Conservation (phyloP, 1,140 invertebrate species). For the Nautilus pompilius region DNA sequence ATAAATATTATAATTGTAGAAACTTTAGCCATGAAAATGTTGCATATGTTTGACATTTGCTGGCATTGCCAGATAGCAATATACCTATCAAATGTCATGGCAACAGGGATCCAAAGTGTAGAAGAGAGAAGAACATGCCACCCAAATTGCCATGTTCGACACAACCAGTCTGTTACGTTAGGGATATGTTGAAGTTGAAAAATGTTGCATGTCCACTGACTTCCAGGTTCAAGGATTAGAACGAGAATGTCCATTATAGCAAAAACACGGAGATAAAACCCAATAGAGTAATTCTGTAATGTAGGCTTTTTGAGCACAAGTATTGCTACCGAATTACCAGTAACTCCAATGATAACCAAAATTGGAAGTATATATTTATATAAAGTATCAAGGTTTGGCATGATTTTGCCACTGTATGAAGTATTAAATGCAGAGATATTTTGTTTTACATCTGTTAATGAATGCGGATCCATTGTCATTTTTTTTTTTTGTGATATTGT, state of each 20-base stretch:
- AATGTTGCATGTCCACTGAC: constrained; percentile 34
- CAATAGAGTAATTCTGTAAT: constrained; percentile 37
- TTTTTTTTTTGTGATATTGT: too few species aligned
- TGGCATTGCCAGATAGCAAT: constrained; percentile 36
- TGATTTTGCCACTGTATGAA: too few species aligned
- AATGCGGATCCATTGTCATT: too few species aligned
- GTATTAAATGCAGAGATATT: too few species aligned
- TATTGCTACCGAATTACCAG: constrained; percentile 42
- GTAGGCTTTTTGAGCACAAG: constrained; percentile 34
- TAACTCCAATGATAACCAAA: constrained; percentile 38
- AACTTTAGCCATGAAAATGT: constrained; percentile 42
- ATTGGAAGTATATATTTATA: constrained; percentile 36
- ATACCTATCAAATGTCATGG: constrained; percentile 42
- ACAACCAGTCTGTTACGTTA: constrained; percentile 28
- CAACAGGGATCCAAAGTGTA: constrained; percentile 46
- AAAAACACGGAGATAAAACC: constrained; percentile 44
- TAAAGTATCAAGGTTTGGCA: constrained; percentile 6
- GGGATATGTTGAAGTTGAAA: constrained; percentile 29
- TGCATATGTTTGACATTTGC: constrained; percentile 33
- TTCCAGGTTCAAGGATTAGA: constrained; percentile 31
- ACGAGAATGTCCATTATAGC: constrained; percentile 39
- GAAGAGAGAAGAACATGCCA: constrained; percentile 36
- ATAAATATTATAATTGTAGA: constrained; percentile 34
- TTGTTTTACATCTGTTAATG: too few species aligned
- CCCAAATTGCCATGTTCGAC: constrained; percentile 46